These are phyloP conservation scores for Mimachlamys varia DNA, from an alignment of 2,888 invertebrate genomes.

Conservation along the genomic window DNA sequence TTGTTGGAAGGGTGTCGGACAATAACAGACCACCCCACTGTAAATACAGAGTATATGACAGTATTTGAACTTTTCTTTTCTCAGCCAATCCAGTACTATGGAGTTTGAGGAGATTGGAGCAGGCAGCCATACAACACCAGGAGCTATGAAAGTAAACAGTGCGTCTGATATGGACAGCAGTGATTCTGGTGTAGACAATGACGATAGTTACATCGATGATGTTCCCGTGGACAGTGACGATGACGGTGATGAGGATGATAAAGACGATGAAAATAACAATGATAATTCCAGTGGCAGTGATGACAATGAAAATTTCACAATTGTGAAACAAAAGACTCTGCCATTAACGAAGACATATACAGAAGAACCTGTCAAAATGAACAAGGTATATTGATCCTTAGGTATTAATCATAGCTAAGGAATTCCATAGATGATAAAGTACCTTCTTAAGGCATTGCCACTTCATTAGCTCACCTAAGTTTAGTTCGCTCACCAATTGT, in stretches of 20 bases:
- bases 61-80: background rate
- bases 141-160: background rate
- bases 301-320: background rate
- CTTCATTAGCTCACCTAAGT: too few species aligned
- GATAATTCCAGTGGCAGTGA: background rate
- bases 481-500: too few species aligned
- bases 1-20: too few species aligned
- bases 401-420: background rate
- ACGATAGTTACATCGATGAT: constrained; percentile 3
- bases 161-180: background rate
- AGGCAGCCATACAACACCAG: background rate
- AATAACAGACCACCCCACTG: too few species aligned
- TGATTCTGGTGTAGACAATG: constrained; percentile 21
- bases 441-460: too few species aligned
- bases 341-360: background rate
- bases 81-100: background rate
- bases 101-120: background rate
- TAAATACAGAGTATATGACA: background rate
- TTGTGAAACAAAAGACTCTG: background rate
- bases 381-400: background rate
- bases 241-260: background rate
- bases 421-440: background rate
- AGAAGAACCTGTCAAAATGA: background rate
- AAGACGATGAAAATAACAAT: constrained; percentile 37
- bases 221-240: constrained; percentile 43